A percentile compares a stretch with the other conserved stretches of the same genome.
Conservation (phyloP, 2,888 invertebrate genomes). For the Acronicta psi region DNA sequence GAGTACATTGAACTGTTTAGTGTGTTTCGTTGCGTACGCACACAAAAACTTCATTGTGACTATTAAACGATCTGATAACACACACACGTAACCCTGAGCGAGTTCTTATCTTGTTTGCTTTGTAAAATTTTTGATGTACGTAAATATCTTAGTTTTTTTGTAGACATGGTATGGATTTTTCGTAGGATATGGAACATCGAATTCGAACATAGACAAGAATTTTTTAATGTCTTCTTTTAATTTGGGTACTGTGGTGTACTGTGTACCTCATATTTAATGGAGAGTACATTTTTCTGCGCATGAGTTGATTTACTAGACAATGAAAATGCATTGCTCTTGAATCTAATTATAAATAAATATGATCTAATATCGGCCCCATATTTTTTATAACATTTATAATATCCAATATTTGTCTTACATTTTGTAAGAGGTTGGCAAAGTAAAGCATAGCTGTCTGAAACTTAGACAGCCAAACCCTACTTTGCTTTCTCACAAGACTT, state of each 20-base stretch:
- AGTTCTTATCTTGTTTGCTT: slow-evolving; percentile 79
- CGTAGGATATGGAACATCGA: slow-evolving; percentile 25
- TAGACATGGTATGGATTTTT: slow-evolving; percentile 25
- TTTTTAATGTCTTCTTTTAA: too few species aligned
- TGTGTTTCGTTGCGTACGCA: slow-evolving; percentile 74
- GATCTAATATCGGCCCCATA: slow-evolving; percentile 6
- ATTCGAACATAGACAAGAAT: too few species aligned
- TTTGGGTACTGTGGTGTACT: too few species aligned
- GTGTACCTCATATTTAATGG: too few species aligned
- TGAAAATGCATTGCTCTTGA: too few species aligned
- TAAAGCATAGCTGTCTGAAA: slow-evolving; percentile 8
- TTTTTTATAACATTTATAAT: not conserved
- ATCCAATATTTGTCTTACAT: slow-evolving; percentile 5
- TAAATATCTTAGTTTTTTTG: slow-evolving; percentile 47
- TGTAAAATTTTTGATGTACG: slow-evolving; percentile 67
- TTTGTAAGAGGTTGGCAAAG: slow-evolving; percentile 4
- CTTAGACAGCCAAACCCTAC: slow-evolving; percentile 9
- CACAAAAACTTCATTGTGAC: slow-evolving; percentile 68
- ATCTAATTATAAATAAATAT: slow-evolving; percentile 15
- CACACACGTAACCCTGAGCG: slow-evolving; percentile 65
- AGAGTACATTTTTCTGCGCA: too few species aligned
- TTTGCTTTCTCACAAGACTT: slow-evolving; percentile 21
- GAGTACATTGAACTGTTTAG: slow-evolving; percentile 82
- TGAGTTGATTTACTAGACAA: slow-evolving; percentile 25
- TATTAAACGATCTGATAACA: slow-evolving; percentile 75